phyloP scores from a whole-genome alignment of 2,113 vertebrate genomes.

The Cyprinodon tularosa region DNA sequence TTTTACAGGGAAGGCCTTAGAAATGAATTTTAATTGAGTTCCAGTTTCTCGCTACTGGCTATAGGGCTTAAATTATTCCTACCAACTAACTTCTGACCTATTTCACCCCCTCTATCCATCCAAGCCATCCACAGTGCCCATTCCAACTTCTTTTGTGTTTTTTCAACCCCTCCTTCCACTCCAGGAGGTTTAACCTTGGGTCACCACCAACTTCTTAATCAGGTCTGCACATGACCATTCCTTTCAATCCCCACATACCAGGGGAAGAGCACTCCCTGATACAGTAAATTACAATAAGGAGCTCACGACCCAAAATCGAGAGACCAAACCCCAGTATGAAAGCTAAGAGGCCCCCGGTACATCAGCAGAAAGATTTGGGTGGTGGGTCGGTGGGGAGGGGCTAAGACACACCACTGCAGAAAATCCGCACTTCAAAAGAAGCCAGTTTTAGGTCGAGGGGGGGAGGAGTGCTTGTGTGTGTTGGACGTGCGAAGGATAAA shows the following conservation, averaged over 20 bases:
- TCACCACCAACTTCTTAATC: constrained; percentile 75
- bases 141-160: constrained; percentile 50
- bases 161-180: neutral
- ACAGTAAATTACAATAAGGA: constrained; percentile 77
- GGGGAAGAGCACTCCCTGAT: constrained; percentile 75
- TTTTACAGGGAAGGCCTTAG: constrained; percentile 8
- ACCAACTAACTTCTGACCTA: constrained; percentile 49
- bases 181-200: constrained; percentile 74
- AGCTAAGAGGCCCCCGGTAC: constrained; percentile 60
- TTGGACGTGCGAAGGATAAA: constrained; percentile 40
- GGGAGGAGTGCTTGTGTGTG: constrained; percentile 18
- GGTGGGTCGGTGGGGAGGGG: constrained; percentile 49
- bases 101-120: constrained; percentile 47
- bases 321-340: constrained; percentile 61
- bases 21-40: constrained; percentile 18
- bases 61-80: constrained; percentile 20
- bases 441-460: constrained; percentile 48
- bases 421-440: constrained; percentile 78
- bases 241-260: constrained; percentile 76
- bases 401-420: constrained; percentile 65
- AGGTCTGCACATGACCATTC: constrained; percentile 77
- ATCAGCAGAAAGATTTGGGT: constrained; percentile 75
- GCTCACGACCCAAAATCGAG: constrained; percentile 63
- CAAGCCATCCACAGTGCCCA: neutral
- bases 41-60: constrained; percentile 43